Evolutionary conservation across 2,888 invertebrate species (phyloP).

Genomic region (Drosophila fungiperda): DNA sequence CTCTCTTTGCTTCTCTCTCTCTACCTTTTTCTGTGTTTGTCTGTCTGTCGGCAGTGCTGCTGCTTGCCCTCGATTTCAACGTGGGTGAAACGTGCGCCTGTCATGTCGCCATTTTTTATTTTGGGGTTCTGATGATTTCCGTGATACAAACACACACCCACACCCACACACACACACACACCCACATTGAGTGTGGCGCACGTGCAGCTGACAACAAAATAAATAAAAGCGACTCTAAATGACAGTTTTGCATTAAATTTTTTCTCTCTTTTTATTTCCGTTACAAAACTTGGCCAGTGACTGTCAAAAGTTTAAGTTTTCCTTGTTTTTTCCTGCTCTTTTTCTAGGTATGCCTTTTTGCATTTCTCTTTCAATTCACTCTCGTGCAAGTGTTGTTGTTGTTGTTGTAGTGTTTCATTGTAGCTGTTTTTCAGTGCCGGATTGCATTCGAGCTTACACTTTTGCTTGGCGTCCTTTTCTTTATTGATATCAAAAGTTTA

Average conservation of each 20-base stretch:
- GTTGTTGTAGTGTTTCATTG: conserved; percentile 14
- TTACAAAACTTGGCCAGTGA: conserved; percentile 46
- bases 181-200: conserved; percentile 47
- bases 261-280: conserved; percentile 11
- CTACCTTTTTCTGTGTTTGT: conserved; percentile 4
- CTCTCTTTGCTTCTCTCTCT: conserved; percentile 6
- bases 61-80: conserved; percentile 50
- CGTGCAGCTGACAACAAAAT: conserved; percentile 77
- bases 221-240: conserved; percentile 74
- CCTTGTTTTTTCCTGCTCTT: not conserved
- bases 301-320: conserved; percentile 45
- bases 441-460: conserved; percentile 51
- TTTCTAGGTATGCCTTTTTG: conserved; percentile 10
- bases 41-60: conserved; percentile 35
- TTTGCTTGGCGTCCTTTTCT: conserved; percentile 37
- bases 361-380: conserved; percentile 47
- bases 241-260: conserved; percentile 80
- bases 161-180: not conserved
- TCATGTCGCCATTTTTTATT: conserved; percentile 67
- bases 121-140: conserved; percentile 60
- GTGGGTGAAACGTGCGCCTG: conserved; percentile 59
- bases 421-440: conserved; percentile 24
- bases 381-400: conserved; percentile 38
- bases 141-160: conserved; percentile 27
- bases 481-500: conserved; percentile 81